phyloP scores from a whole-genome alignment of 2,113 vertebrate species.

The Heliornis fulica region DNA sequence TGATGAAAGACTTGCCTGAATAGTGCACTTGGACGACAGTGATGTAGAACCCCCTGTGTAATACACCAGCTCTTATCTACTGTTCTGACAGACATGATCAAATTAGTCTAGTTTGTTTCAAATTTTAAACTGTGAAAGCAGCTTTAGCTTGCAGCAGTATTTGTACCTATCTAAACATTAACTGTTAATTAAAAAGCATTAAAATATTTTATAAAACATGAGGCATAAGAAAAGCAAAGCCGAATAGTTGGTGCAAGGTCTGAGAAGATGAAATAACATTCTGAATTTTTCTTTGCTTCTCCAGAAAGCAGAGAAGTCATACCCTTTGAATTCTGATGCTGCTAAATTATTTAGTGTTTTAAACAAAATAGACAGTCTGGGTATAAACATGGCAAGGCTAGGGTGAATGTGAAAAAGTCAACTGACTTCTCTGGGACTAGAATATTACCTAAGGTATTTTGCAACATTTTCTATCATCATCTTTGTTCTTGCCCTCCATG shows the following conservation, averaged over 20 bases:
- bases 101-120: not conserved
- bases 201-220: not conserved
- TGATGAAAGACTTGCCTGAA: not conserved
- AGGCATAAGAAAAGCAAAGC: not conserved
- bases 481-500: constrained; percentile 7
- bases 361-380: not conserved
- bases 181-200: constrained; percentile 31
- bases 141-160: not conserved
- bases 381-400: not conserved
- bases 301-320: not conserved
- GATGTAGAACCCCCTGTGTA: not conserved
- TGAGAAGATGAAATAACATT: not conserved
- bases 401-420: not conserved
- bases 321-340: not conserved
- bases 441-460: not conserved
- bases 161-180: not conserved
- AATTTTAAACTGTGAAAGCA: not conserved
- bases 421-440: not conserved
- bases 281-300: not conserved
- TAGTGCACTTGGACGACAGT: not conserved
- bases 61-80: not conserved
- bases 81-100: not conserved
- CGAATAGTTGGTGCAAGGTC: not conserved
- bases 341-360: constrained; percentile 7
- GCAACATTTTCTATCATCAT: not conserved